Percentiles rank a stretch among this genome's conserved stretches.
phyloP scores from a whole-genome alignment of 2,797 vertebrate species.

The Numenius phaeopus region DNA sequence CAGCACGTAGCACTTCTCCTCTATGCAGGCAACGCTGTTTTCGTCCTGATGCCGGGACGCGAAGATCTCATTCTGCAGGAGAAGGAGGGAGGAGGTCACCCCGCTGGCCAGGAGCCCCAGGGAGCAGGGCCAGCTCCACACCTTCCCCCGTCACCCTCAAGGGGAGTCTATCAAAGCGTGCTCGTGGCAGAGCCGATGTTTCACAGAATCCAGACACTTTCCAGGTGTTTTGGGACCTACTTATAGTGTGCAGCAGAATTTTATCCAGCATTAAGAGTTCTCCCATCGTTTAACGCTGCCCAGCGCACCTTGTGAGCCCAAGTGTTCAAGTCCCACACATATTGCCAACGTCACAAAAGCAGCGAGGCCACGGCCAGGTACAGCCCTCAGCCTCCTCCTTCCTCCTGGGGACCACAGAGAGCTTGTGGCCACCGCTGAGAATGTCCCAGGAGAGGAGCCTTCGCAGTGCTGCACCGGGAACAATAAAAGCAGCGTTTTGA shows the following conservation, averaged over 20 bases:
- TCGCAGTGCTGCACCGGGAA: neutral
- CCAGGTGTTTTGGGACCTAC: neutral
- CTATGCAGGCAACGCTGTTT: constrained; percentile 99
- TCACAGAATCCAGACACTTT: neutral
- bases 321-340: neutral
- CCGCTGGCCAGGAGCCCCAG: neutral
- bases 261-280: neutral
- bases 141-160: neutral
- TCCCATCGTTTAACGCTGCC: neutral
- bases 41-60: constrained; percentile 98
- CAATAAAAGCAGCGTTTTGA: neutral
- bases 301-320: neutral
- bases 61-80: constrained; percentile 95
- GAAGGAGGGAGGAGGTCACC: neutral
- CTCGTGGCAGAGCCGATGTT: accelerated
- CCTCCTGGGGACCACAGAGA: neutral
- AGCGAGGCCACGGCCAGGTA: neutral
- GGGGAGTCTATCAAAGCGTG: neutral
- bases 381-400: neutral
- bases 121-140: neutral
- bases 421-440: neutral
- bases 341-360: neutral
- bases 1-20: constrained; percentile 99
- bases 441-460: neutral
- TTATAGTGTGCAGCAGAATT: neutral